Percentiles rank a stretch among this genome's conserved stretches.
phyloP scores from a whole-genome alignment of 2,113 vertebrate genomes.

The Amphiprion percula region DNA sequence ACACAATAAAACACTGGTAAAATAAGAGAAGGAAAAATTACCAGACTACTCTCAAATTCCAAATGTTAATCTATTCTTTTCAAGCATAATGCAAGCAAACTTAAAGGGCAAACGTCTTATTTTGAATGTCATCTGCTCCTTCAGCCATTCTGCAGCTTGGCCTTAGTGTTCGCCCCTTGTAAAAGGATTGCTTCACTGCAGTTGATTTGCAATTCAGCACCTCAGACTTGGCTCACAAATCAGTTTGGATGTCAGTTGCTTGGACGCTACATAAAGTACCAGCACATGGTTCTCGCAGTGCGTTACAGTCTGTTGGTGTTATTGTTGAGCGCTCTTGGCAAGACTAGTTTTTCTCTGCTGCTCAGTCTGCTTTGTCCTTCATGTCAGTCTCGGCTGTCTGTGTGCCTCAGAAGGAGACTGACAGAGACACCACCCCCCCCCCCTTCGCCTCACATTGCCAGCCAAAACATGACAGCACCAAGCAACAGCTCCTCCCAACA shows the following conservation, averaged over 20 bases:
- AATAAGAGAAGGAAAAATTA: too few relatives aligned
- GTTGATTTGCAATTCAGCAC: slow-evolving; percentile 5
- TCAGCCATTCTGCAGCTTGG: background rate
- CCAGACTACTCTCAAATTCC: too few relatives aligned
- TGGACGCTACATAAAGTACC: slow-evolving; percentile 6
- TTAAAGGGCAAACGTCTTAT: too few relatives aligned
- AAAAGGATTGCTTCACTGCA: slow-evolving; percentile 4
- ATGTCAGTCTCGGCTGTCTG: background rate
- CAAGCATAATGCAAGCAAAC: too few relatives aligned
- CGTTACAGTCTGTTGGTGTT: slow-evolving; percentile 16
- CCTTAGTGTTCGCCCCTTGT: background rate
- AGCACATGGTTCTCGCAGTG: slow-evolving; percentile 39
- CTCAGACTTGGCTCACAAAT: slow-evolving; percentile 1
- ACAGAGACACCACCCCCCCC: too few relatives aligned
- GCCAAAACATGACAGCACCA: too few relatives aligned
- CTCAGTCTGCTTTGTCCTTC: slow-evolving; percentile 34
- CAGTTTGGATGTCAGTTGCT: slow-evolving; percentile 26
- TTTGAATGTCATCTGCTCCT: background rate
- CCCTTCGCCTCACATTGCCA: too few relatives aligned
- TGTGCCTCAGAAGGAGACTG: too few relatives aligned
- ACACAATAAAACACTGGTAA: too few relatives aligned
- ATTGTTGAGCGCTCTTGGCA: slow-evolving; percentile 29
- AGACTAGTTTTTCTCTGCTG: slow-evolving; percentile 10
- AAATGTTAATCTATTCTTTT: too few relatives aligned
- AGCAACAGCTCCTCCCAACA: background rate